Conservation (phyloP, 1,140 invertebrate species). For the Vanessa tameamea region DNA sequence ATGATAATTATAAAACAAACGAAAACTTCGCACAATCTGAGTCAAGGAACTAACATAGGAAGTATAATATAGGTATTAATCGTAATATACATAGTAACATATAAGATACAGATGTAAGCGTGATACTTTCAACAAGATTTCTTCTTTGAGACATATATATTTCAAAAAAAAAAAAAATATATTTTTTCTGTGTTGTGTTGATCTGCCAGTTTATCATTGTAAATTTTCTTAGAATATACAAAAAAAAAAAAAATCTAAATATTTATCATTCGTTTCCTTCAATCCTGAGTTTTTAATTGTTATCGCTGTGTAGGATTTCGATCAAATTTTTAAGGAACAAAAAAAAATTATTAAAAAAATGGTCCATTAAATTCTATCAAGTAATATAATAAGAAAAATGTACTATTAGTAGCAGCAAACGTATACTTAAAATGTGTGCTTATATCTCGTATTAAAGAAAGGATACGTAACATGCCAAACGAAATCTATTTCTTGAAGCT, state of each 20-base stretch:
- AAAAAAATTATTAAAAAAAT: constrained; percentile 63
- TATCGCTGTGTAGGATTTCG: constrained; percentile 36
- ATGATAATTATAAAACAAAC: constrained; percentile 66
- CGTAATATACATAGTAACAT: constrained; percentile 49
- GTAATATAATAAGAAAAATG: constrained; percentile 61
- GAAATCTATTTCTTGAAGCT: constrained; percentile 63
- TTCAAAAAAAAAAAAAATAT: constrained; percentile 6
- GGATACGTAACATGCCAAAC: constrained; percentile 64
- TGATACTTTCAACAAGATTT: constrained; percentile 49
- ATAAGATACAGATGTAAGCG: constrained; percentile 50
- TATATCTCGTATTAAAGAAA: constrained; percentile 51
- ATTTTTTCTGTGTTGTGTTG: constrained; percentile 2
- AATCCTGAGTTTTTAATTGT: constrained; percentile 10
- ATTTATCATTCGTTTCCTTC: constrained; percentile 2
- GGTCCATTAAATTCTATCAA: constrained; percentile 76
- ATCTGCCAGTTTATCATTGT: constrained; percentile 8
- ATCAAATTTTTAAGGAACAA: constrained; percentile 64
- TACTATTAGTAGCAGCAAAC: constrained; percentile 53
- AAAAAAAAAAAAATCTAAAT: neutral
- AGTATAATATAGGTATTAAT: constrained; percentile 67
- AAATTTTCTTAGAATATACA: constrained; percentile 3
- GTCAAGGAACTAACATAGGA: constrained; percentile 72
- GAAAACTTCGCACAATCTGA: constrained; percentile 77
- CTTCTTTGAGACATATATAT: neutral
- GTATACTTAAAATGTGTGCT: constrained; percentile 66